phyloP scores from a whole-genome alignment of 2,797 vertebrate species.

The Dendrocincla tyrannina region DNA sequence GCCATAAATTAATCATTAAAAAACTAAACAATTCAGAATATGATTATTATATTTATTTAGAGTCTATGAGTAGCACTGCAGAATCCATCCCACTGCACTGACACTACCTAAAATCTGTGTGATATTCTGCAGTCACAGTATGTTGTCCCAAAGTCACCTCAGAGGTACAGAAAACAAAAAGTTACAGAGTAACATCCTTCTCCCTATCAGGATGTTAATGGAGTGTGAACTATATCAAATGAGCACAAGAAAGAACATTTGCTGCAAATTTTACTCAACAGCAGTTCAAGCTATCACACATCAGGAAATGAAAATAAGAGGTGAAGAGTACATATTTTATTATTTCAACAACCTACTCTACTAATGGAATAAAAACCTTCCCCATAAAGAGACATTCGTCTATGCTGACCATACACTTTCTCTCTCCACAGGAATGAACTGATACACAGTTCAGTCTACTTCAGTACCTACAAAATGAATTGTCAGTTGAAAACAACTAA shows the following conservation, averaged over 20 bases:
- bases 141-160: slow-evolving; percentile 47
- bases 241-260: slow-evolving; percentile 58
- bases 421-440: background rate
- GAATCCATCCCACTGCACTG: background rate
- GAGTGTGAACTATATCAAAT: slow-evolving; percentile 62
- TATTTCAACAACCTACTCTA: slow-evolving; percentile 50
- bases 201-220: slow-evolving; percentile 60
- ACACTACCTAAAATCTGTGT: background rate
- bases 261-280: slow-evolving; percentile 66
- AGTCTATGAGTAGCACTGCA: background rate
- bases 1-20: background rate
- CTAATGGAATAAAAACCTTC: slow-evolving; percentile 50
- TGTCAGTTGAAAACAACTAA: slow-evolving; percentile 46
- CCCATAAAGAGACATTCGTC: background rate
- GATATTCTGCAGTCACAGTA: background rate
- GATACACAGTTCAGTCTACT: background rate
- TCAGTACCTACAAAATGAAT: slow-evolving; percentile 26
- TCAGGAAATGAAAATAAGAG: slow-evolving; percentile 65
- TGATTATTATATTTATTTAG: background rate
- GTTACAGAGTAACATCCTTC: slow-evolving; percentile 17
- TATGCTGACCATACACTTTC: slow-evolving; percentile 47
- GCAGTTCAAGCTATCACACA: slow-evolving; percentile 50
- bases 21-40: background rate
- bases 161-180: slow-evolving; percentile 38
- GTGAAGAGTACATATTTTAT: slow-evolving; percentile 60